Percentiles rank a stretch among this genome's conserved stretches.
Evolutionary conservation across 2,797 vertebrate species (phyloP).

Genomic region (Rhodeus uyekii): DNA sequence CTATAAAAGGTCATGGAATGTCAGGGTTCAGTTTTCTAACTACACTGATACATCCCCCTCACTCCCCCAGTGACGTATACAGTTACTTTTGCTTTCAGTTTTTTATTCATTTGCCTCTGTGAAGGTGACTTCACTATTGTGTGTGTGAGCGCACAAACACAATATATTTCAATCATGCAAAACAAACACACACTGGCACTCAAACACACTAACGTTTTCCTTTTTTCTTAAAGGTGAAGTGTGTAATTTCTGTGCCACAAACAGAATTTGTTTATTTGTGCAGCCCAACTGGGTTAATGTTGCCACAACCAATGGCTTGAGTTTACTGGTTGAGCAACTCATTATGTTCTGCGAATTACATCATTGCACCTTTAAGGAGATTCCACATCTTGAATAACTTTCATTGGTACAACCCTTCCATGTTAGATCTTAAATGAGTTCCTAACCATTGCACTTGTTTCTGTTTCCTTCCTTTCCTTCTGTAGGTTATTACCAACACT

Average conservation of each 20-base stretch:
- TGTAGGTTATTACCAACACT: constrained; percentile 86
- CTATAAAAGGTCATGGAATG: constrained; percentile 67
- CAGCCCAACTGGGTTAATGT: background rate
- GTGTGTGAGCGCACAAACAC: background rate
- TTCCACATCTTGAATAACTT: background rate
- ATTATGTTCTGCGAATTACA: background rate
- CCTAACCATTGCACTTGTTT: constrained; percentile 39
- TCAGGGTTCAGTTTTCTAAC: constrained; percentile 56
- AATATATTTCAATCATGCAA: background rate
- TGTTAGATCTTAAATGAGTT: background rate
- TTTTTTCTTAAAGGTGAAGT: constrained; percentile 5
- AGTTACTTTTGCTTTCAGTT: background rate
- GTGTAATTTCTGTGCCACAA: background rate
- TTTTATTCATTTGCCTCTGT: background rate
- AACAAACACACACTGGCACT: background rate
- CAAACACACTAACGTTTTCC: background rate
- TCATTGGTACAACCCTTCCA: background rate
- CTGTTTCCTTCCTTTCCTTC: constrained; percentile 58
- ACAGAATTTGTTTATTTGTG: background rate
- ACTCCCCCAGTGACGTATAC: background rate
- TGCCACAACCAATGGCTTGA: background rate
- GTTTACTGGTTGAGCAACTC: background rate
- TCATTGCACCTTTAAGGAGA: background rate
- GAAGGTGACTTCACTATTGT: background rate
- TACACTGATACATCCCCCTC: constrained; percentile 40